Percentiles rank a stretch among this genome's conserved stretches.
phyloP scores from a whole-genome alignment of 2,888 invertebrate species.

The Drepanosiphum platanoidis region DNA sequence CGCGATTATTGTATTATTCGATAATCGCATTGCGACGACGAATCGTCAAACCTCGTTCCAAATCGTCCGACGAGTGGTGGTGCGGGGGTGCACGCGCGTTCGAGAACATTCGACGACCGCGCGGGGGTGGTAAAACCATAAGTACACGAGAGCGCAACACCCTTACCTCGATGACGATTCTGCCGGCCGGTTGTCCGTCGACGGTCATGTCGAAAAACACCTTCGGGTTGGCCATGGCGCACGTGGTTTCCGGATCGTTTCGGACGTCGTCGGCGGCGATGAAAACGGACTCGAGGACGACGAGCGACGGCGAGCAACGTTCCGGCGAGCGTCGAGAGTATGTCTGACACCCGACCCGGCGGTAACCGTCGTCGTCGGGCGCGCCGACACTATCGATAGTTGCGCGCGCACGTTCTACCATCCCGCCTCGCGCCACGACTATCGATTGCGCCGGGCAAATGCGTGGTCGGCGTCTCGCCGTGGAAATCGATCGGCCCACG shows the following conservation, averaged over 20 bases:
- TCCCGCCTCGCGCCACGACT: too few species aligned
- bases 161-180: slow-evolving; percentile 91
- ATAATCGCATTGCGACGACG: too few species aligned
- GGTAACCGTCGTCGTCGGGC: neutral
- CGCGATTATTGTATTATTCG: too few species aligned
- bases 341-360: neutral
- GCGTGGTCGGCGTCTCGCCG: neutral
- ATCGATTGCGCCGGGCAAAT: too few species aligned
- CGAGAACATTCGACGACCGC: neutral
- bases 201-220: slow-evolving; percentile 91
- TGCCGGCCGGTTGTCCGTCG: slow-evolving; percentile 80
- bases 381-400: neutral
- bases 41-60: too few species aligned
- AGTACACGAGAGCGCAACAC: too few species aligned
- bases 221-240: slow-evolving; percentile 75
- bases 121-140: too few species aligned
- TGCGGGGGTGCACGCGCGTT: neutral
- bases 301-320: neutral
- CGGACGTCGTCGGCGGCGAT: slow-evolving; percentile 64
- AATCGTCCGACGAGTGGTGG: neutral
- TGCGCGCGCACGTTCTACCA: neutral
- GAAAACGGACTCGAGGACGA: neutral
- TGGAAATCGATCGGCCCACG: neutral
- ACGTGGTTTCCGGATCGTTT: slow-evolving; percentile 70
- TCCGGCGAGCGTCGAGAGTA: neutral